Base-by-base conservation (phyloP, 2,113 vertebrate genomes). In the Pygoscelis antarcticus region DNA sequence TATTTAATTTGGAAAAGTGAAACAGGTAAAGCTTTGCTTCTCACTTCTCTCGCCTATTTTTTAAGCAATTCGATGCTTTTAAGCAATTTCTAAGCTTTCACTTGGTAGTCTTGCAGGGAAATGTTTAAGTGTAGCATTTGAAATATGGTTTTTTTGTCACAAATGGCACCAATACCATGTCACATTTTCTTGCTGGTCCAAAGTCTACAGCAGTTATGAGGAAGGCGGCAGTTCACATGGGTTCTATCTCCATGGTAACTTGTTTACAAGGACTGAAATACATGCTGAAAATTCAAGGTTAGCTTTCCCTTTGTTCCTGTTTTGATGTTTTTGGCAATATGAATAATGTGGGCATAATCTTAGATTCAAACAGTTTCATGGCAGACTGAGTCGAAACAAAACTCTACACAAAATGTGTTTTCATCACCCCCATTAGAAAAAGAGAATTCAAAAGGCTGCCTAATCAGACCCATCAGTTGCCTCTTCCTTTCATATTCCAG, bases 181-280 rank as follows among this genome's bases (percentile, higher is more conserved):
- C 92, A 86, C 26, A 89, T 88, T 94, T 77, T 94, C 77, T 95
- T 95, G 93, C 93, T 66, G 89, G 97, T 98, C 97, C 93, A 91
- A 96, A 98, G 79, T 96, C 96, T 91, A 49, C 42, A 93, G 96
- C 96, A 96, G 95, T 91, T 97, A 85, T 49, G 86, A 98, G 95
- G 96, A 94, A 96, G 93, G 91, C 91, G 46, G 94, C 78, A 95
- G 97, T 97, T 98, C 98, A 97, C 97, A 97, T 87, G 98, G 96
- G 93, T 94, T 97, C 97, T 95, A 98, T 98, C 98, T 97, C 98
- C 98, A 98, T 98, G 98, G 98, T 92, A 98, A 98, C 98, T 98
- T 98, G 97, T 98, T 98, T 98, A 98, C 97, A 97, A 97, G 95
- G 89, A 91, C 96, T 98, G 97, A 98, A 97, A 97, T 97, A 97